Conservation (phyloP, 2,113 vertebrate genomes). For the Merops nubicus region DNA sequence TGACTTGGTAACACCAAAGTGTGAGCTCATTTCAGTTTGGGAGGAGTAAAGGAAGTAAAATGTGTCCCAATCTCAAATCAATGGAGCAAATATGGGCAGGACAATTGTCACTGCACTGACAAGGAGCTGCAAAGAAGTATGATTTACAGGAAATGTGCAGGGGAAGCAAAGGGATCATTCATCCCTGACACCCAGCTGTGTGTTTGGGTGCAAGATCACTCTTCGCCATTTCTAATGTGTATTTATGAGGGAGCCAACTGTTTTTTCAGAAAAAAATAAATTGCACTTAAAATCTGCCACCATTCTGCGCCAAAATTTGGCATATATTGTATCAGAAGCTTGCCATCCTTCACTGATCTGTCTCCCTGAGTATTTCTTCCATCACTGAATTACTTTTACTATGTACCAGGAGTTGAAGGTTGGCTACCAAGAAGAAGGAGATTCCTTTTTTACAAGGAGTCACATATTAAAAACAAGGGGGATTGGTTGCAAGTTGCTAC, state of each 20-base stretch:
- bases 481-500: no score
- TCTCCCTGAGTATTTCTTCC: neutral
- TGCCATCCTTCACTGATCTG: neutral
- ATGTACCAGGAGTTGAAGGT: no score
- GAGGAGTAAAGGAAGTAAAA: neutral
- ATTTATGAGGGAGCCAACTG: neutral
- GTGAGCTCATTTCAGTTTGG: neutral
- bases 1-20: neutral
- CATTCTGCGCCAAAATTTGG: neutral
- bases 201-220: neutral
- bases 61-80: neutral
- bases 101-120: accelerated
- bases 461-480: no score
- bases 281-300: neutral
- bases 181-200: neutral
- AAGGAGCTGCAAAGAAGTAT: neutral
- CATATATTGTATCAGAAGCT: neutral
- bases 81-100: neutral
- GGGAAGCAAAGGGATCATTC: neutral
- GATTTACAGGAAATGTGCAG: neutral
- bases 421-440: no score
- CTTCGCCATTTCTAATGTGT: neutral
- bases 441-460: no score
- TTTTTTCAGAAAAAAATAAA: neutral
- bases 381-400: neutral